These are phyloP conservation scores for Argyrosomus japonicus DNA, from an alignment of 2,113 vertebrate species.

Conservation along the genomic window DNA sequence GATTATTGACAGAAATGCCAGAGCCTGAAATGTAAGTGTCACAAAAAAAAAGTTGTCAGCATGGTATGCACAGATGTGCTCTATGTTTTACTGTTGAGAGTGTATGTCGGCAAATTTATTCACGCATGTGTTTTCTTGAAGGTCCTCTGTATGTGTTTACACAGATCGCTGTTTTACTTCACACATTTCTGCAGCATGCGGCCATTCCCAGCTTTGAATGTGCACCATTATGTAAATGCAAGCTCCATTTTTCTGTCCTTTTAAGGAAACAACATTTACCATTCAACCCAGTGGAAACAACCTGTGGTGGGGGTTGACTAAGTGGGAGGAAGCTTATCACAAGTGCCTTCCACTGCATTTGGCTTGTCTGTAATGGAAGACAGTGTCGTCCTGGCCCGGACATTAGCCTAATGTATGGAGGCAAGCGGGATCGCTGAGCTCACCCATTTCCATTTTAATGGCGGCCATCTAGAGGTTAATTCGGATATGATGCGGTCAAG, in stretches of 20 bases:
- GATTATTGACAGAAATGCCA: slow-evolving; percentile 31
- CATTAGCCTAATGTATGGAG: slow-evolving; percentile 78
- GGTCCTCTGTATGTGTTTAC: slow-evolving; percentile 6
- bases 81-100: slow-evolving; percentile 1
- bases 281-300: slow-evolving; percentile 44
- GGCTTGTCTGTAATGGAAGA: slow-evolving; percentile 71
- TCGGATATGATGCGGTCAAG: slow-evolving; percentile 77
- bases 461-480: slow-evolving; percentile 78
- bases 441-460: slow-evolving; percentile 76
- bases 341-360: slow-evolving; percentile 74
- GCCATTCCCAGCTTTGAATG: not conserved
- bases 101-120: slow-evolving; percentile 1
- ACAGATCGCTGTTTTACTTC: slow-evolving; percentile 17
- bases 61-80: not conserved
- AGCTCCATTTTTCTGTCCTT: slow-evolving; percentile 31
- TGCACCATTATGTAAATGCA: slow-evolving; percentile 27
- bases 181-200: not conserved
- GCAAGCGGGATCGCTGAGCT: slow-evolving; percentile 67
- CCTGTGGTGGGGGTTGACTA: slow-evolving; percentile 7
- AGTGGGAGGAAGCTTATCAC: slow-evolving; percentile 45
- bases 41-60: slow-evolving; percentile 21
- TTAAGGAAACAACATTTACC: slow-evolving; percentile 43
- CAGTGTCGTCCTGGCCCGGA: slow-evolving; percentile 46
- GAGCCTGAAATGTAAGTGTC: slow-evolving; percentile 12
- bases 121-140: slow-evolving; percentile 12